These are phyloP conservation scores for Tillus elongatus DNA, from an alignment of 2,888 invertebrate species.

Conservation along the genomic window DNA sequence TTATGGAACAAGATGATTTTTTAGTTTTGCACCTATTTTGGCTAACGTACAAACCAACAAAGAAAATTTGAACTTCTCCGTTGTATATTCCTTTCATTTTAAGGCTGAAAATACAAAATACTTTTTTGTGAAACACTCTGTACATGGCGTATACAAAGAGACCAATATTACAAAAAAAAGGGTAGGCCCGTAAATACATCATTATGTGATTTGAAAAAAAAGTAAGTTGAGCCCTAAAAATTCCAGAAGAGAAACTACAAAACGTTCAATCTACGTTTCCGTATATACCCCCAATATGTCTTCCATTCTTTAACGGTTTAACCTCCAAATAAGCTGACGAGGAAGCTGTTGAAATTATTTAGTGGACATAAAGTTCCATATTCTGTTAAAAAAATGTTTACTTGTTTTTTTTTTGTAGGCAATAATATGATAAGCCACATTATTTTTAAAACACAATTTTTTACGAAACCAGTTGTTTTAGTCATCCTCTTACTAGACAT, in stretches of 20 bases:
- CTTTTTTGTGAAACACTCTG: constrained; percentile 6
- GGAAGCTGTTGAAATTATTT: constrained; percentile 3
- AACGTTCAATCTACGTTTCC: neutral
- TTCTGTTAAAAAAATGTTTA: too few species aligned
- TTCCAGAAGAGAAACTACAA: constrained; percentile 5
- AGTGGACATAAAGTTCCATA: too few species aligned
- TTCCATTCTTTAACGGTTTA: neutral
- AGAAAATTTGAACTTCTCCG: constrained; percentile 6
- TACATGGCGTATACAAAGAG: constrained; percentile 4
- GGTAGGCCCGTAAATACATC: constrained; percentile 6
- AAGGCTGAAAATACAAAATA: constrained; percentile 5
- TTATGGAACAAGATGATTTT: constrained; percentile 1
- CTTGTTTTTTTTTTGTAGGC: too few species aligned
- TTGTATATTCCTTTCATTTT: constrained; percentile 5
- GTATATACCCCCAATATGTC: neutral
- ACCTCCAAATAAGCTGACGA: too few species aligned
- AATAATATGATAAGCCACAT: too few species aligned
- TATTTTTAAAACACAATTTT: too few species aligned
- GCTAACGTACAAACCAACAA: neutral
- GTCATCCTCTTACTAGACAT: too few species aligned
- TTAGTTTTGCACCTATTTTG: neutral
- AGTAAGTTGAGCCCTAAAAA: constrained; percentile 5
- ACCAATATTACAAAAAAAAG: neutral
- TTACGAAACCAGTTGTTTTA: too few species aligned
- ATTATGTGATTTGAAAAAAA: neutral